phyloP scores from a whole-genome alignment of 2,113 vertebrate species.

The Rhinogobius similis region DNA sequence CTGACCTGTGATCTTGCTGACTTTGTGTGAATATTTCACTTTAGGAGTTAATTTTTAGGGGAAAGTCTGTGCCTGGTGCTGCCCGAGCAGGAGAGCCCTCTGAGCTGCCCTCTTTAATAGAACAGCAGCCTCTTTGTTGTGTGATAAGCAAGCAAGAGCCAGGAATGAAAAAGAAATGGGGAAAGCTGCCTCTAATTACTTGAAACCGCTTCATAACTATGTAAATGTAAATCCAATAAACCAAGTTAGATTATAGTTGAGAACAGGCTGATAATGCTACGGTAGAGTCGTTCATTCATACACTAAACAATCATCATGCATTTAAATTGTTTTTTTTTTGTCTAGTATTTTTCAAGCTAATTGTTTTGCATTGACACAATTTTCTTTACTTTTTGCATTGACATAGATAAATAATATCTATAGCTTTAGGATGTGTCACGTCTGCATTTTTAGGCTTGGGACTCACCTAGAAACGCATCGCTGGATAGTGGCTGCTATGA shows the following conservation, averaged over 20 bases:
- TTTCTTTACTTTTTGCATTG: too few species aligned
- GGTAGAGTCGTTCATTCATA: neutral
- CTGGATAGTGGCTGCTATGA: neutral
- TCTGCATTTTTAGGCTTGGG: neutral
- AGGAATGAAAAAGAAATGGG: constrained; percentile 21
- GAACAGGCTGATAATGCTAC: neutral
- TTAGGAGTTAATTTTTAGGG: constrained; percentile 9
- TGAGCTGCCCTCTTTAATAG: constrained; percentile 27
- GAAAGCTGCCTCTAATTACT: constrained; percentile 23
- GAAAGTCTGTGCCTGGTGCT: constrained; percentile 52
- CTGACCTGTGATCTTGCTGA: neutral
- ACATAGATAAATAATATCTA: neutral
- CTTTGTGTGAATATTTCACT: neutral
- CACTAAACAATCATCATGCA: neutral
- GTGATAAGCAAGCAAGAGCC: constrained; percentile 3
- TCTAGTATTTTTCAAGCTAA: neutral
- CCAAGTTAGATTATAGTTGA: neutral
- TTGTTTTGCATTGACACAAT: too few species aligned
- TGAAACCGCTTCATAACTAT: constrained; percentile 8
- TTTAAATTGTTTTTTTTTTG: neutral
- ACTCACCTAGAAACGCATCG: neutral
- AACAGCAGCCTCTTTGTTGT: constrained; percentile 70
- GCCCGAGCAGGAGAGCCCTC: constrained; percentile 33
- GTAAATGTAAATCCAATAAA: neutral
- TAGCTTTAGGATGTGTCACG: neutral